These are phyloP conservation scores for Maniola hyperantus DNA, from an alignment of 2,888 invertebrate genomes.

Conservation along the genomic window DNA sequence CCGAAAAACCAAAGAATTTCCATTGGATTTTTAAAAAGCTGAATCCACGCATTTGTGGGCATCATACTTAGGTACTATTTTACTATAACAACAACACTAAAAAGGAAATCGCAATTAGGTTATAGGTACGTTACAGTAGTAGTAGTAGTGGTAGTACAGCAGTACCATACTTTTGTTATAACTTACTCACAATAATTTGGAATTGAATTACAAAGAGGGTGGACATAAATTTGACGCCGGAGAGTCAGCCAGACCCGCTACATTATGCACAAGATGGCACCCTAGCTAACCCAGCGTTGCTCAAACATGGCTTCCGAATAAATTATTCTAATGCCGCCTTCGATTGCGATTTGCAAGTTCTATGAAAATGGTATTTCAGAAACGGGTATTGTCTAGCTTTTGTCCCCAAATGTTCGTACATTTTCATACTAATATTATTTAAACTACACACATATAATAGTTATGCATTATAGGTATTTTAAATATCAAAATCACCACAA, in stretches of 20 bases:
- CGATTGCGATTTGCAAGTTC: constrained; percentile 28
- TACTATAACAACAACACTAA: no score
- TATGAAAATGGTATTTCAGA: constrained; percentile 23
- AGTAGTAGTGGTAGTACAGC: not conserved
- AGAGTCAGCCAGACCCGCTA: constrained; percentile 49
- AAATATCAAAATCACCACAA: no score
- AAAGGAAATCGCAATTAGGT: no score
- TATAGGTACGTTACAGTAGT: not conserved
- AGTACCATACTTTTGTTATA: constrained; percentile 11
- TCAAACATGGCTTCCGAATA: constrained; percentile 37
- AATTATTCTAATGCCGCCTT: constrained; percentile 38
- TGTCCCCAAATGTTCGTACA: not conserved
- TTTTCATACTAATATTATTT: not conserved
- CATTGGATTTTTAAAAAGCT: no score
- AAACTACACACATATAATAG: no score
- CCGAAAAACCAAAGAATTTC: no score
- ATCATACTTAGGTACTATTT: no score
- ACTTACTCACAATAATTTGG: constrained; percentile 21
- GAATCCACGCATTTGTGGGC: no score
- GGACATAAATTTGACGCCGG: constrained; percentile 53
- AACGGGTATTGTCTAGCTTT: constrained; percentile 4
- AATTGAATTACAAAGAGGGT: constrained; percentile 34
- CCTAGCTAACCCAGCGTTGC: constrained; percentile 41
- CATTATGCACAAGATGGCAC: constrained; percentile 60
- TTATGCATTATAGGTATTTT: no score